Evolutionary conservation across 2,797 vertebrate species (phyloP).

Genomic region (Spondyliosoma cantharus): DNA sequence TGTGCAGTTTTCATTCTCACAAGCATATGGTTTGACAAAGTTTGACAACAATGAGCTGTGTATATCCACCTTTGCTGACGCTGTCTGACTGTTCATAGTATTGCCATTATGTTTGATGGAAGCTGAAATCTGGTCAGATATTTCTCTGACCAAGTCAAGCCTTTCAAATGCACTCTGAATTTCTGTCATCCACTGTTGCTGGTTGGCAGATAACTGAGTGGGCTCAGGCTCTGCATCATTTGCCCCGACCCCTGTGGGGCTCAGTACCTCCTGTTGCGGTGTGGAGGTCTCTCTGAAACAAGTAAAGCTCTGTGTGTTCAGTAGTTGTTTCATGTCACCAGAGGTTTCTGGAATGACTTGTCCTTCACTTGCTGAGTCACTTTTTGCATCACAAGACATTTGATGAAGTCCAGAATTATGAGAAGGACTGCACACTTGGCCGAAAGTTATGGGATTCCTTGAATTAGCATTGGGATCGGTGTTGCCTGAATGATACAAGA

Average conservation of each 20-base stretch:
- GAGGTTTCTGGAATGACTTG: constrained; percentile 19
- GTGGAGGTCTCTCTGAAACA: constrained; percentile 61
- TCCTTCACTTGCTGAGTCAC: constrained; percentile 32
- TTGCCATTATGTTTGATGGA: constrained; percentile 18
- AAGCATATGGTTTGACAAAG: constrained; percentile 89
- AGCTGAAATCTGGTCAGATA: constrained; percentile 47
- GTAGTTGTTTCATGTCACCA: constrained; percentile 51
- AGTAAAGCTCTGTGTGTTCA: constrained; percentile 67
- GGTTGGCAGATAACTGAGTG: constrained; percentile 73
- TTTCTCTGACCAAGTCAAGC: constrained; percentile 87
- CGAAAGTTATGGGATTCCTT: constrained; percentile 55
- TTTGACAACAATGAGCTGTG: constrained; percentile 62
- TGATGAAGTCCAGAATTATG: constrained; percentile 48
- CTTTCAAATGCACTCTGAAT: constrained; percentile 90
- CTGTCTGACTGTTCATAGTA: constrained; percentile 54
- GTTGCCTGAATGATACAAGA: constrained; percentile 49
- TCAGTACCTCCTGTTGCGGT: constrained; percentile 31
- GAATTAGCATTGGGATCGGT: constrained; percentile 54
- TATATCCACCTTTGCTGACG: constrained; percentile 58
- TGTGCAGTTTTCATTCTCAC: constrained; percentile 87
- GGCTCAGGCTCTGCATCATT: constrained; percentile 58
- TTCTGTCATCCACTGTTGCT: constrained; percentile 86
- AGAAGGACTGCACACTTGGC: constrained; percentile 40
- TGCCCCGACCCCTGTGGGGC: constrained; percentile 12
- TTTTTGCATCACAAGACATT: constrained; percentile 43